A percentile compares a stretch with the other conserved stretches of the same genome.
Evolutionary conservation across 1,140 invertebrate species (phyloP).

Genomic region (Drosophila ohnishii): DNA sequence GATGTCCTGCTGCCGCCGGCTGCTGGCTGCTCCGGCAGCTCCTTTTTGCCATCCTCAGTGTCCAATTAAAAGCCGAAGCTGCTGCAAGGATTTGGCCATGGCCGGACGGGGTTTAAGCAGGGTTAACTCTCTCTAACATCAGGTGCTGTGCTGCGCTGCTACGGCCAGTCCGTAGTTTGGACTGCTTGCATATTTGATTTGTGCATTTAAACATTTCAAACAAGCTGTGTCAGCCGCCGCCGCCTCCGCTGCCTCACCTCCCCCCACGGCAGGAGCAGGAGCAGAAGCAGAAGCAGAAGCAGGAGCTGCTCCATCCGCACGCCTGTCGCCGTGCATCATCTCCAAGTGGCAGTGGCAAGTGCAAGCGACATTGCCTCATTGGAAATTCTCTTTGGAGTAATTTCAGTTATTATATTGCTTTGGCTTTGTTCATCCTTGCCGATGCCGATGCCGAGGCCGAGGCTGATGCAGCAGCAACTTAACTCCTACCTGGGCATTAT

Average conservation of each 20-base stretch:
- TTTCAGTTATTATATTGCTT: constrained; percentile 80
- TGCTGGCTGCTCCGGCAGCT: constrained; percentile 12
- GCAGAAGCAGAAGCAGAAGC: not conserved
- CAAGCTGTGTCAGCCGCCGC: constrained; percentile 36
- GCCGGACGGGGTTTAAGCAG: constrained; percentile 10
- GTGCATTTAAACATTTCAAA: constrained; percentile 80
- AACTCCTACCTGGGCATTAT: constrained; percentile 72
- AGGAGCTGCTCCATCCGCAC: not conserved
- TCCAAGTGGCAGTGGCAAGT: constrained; percentile 34
- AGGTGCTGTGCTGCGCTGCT: constrained; percentile 45
- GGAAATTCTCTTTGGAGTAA: constrained; percentile 78
- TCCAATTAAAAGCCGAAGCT: constrained; percentile 70
- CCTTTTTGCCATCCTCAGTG: constrained; percentile 50
- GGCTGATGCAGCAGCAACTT: constrained; percentile 48
- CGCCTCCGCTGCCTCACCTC: not conserved
- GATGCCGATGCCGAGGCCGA: constrained; percentile 25
- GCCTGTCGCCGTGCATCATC: constrained; percentile 11
- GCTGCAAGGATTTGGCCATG: constrained; percentile 42
- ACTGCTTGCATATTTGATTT: constrained; percentile 80
- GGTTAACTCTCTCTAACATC: constrained; percentile 55
- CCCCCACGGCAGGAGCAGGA: not conserved
- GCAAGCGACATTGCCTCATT: constrained; percentile 63
- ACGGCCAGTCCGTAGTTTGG: constrained; percentile 21
- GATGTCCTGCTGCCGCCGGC: constrained; percentile 20
- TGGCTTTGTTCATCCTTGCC: constrained; percentile 65